These are phyloP conservation scores for Diaperis boleti DNA, from an alignment of 2,888 invertebrate genomes.

Conservation along the genomic window DNA sequence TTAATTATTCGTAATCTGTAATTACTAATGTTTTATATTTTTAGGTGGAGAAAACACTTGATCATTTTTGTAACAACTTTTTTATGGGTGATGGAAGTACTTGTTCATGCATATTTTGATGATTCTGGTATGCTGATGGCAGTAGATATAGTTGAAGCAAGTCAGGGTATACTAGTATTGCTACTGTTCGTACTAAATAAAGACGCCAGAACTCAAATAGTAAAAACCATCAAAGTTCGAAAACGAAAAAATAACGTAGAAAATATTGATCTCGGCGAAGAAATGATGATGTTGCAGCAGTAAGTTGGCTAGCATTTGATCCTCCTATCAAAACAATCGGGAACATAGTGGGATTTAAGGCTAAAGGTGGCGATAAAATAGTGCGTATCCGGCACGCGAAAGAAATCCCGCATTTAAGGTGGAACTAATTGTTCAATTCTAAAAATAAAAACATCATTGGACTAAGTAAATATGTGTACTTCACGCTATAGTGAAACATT, in stretches of 20 bases:
- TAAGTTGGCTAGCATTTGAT: too few relatives aligned
- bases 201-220: conserved; percentile 49
- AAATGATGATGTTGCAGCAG: neutral
- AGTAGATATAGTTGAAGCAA: conserved; percentile 52
- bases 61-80: conserved; percentile 36
- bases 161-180: conserved; percentile 49
- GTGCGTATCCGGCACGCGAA: too few relatives aligned
- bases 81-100: conserved; percentile 50
- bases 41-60: conserved; percentile 28
- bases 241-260: conserved; percentile 9
- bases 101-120: conserved; percentile 24
- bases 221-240: conserved; percentile 33
- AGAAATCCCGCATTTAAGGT: too few relatives aligned
- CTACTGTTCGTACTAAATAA: conserved; percentile 52
- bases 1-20: too few relatives aligned
- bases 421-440: too few relatives aligned
- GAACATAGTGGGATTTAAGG: too few relatives aligned
- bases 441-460: too few relatives aligned
- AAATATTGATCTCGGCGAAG: neutral
- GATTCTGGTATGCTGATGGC: conserved; percentile 42
- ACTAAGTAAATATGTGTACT: too few relatives aligned
- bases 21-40: conserved; percentile 24
- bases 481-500: too few relatives aligned
- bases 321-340: too few relatives aligned
- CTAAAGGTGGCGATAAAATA: too few relatives aligned